Evolutionary conservation across 2,888 invertebrate species (phyloP).

Genomic region (Melieria omissa): DNA sequence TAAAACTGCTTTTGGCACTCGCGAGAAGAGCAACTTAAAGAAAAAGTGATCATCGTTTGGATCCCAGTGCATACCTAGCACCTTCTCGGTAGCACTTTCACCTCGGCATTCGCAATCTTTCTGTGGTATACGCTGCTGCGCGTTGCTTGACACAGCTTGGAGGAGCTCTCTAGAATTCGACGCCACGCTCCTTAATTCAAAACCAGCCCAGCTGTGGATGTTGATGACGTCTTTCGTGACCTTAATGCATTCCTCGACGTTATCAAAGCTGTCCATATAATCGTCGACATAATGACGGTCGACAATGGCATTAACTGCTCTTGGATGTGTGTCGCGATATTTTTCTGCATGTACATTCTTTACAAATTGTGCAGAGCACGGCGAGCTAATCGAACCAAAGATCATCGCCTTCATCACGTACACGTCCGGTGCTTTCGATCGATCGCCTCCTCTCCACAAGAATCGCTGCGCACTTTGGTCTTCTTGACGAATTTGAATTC

Average conservation of each 20-base stretch:
- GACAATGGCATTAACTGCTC: conserved; percentile 32
- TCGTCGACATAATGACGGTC: conserved; percentile 26
- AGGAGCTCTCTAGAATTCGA: conserved; percentile 15
- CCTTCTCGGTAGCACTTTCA: conserved; percentile 7
- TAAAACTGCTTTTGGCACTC: conserved; percentile 7
- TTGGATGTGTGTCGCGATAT: conserved; percentile 17
- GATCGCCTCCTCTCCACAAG: conserved; percentile 5
- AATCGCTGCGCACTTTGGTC: not conserved
- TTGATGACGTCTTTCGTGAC: conserved; percentile 8
- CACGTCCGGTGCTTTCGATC: not conserved
- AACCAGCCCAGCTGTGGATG: conserved; percentile 11
- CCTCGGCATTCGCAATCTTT: not conserved
- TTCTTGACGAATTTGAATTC: not conserved
- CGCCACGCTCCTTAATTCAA: conserved; percentile 7
- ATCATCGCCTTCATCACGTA: not conserved
- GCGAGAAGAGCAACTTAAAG: not conserved
- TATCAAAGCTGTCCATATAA: conserved; percentile 14
- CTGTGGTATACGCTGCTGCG: not conserved
- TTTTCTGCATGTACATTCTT: conserved; percentile 35
- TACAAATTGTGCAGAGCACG: conserved; percentile 24
- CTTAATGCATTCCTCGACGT: conserved; percentile 7
- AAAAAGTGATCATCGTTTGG: not conserved
- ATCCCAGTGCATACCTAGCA: conserved; percentile 9
- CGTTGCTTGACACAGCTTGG: conserved; percentile 7
- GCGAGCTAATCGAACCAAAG: conserved; percentile 19